A percentile compares a stretch with the other conserved stretches of the same genome.
Evolutionary conservation across 2,888 invertebrate genomes (phyloP).

Genomic region (Brenthis hecate): DNA sequence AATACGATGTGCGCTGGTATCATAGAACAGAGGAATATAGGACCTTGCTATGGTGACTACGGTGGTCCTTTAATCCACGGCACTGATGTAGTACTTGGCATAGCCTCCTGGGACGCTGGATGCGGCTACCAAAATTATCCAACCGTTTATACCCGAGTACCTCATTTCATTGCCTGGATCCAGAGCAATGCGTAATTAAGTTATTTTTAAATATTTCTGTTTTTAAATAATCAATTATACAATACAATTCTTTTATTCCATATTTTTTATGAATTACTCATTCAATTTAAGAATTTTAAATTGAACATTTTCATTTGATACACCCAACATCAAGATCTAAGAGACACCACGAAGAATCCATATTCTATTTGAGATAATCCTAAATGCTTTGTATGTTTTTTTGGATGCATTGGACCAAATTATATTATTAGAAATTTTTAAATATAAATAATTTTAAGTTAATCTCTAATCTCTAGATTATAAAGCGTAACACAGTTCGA

Average conservation of each 20-base stretch:
- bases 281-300: not conserved
- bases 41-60: slow-evolving; percentile 39
- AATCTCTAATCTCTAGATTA: no score
- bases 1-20: slow-evolving; percentile 58
- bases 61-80: slow-evolving; percentile 42
- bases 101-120: slow-evolving; percentile 39
- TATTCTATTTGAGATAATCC: no score
- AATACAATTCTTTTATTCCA: no score
- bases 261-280: not conserved
- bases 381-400: no score
- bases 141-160: slow-evolving; percentile 41
- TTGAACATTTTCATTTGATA: not conserved
- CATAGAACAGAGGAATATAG: slow-evolving; percentile 48
- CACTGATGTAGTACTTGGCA: slow-evolving; percentile 37
- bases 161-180: slow-evolving; percentile 41
- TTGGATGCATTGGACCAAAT: no score
- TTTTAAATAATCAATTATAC: not conserved
- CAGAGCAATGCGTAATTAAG: slow-evolving; percentile 36
- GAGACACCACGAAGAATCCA: no score
- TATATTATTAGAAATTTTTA: no score
- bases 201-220: not conserved
- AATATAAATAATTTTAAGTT: not conserved
- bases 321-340: not conserved
- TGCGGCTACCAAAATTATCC: slow-evolving; percentile 40
- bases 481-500: no score